Evolutionary conservation across 2,888 invertebrate genomes (phyloP).

Genomic region (Polylopha cassiicola): DNA sequence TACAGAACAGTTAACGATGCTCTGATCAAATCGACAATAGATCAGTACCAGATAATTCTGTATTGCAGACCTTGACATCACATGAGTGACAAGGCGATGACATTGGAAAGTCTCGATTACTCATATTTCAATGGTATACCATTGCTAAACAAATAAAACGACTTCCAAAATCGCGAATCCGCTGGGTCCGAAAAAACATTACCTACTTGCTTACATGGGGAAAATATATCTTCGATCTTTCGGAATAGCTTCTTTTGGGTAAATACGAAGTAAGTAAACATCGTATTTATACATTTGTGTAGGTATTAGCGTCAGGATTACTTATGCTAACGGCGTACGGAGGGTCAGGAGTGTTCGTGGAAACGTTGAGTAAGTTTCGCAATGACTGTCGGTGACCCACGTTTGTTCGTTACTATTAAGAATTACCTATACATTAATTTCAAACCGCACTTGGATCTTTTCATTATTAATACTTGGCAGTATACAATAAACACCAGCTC

Average conservation of each 20-base stretch:
- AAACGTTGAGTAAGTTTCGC: constrained; percentile 45
- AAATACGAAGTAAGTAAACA: constrained; percentile 32
- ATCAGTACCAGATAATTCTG: constrained; percentile 35
- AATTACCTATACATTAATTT: constrained; percentile 32
- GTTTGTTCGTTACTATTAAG: constrained; percentile 38
- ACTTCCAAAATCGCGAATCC: constrained; percentile 9
- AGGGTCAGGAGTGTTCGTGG: constrained; percentile 50
- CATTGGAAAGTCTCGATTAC: constrained; percentile 30
- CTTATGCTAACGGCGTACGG: constrained; percentile 44
- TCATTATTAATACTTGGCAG: no score
- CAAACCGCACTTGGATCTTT: no score
- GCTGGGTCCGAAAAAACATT: constrained; percentile 22
- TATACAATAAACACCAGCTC: no score
- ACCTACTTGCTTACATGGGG: constrained; percentile 22
- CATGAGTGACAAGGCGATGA: constrained; percentile 32
- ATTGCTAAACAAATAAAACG: constrained; percentile 23
- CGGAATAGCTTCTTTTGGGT: constrained; percentile 21
- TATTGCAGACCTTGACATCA: constrained; percentile 36
- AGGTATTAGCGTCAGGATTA: constrained; percentile 52
- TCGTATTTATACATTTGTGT: constrained; percentile 30
- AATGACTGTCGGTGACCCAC: constrained; percentile 43
- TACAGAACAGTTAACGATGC: constrained; percentile 51
- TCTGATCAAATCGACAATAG: constrained; percentile 43
- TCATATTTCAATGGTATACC: constrained; percentile 21
- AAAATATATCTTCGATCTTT: constrained; percentile 22